Evolutionary conservation across 2,797 vertebrate species (phyloP), one percentile per base, ranked within the genome.

Genomic region (Pseudochaenichthys georgianus): DNA sequence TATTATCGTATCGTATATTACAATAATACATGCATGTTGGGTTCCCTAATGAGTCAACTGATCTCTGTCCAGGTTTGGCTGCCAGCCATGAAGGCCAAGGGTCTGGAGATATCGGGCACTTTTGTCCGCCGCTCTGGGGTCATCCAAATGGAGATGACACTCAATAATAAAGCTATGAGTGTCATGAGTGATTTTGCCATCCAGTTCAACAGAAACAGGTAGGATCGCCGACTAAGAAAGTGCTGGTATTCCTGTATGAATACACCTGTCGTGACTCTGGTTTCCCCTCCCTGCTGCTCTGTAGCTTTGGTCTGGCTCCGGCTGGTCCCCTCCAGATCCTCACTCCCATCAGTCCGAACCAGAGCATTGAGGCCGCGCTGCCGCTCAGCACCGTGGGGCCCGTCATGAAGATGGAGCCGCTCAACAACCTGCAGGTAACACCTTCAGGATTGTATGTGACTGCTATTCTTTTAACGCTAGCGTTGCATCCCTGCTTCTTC

Each of bases 141-240:
- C 75, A 96, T 99, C 79, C 96, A 97, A 81, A 99, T 99, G 98
- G 98, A 99, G 86, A 93, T 99, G 3, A 94, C 96, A 60, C 94
- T 99, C 47, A 98, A 94, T 2, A 99, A 99, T 93, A 98, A 98
- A 87, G 98, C 98, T 50, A 96, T 99, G 93, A 98, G 97, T 75
- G 95, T 97, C 85, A 99, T 99, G 98, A 96, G 94, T 0, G 98
- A 99, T 89, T 99, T 99, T 0, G 98, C 98, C 76, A 97, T 99
- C 90, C 98, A 99, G 93, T 99, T 99, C 86, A 99, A 99, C 92
- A 96, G 97, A 80, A 99, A 99, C 94, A 99, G 98, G 98, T 98
- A 84, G 83, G 80, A 34, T 11, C 21, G 31, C 2, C 11, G 38
- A 19, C 13, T 23, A 17, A 63, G 3, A 3, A 21, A 12, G 6